Percentiles rank a stretch among this genome's conserved stretches.
These are phyloP conservation scores for Pseudonaja textilis DNA, from an alignment of 2,113 vertebrate species.

Conservation along the genomic window DNA sequence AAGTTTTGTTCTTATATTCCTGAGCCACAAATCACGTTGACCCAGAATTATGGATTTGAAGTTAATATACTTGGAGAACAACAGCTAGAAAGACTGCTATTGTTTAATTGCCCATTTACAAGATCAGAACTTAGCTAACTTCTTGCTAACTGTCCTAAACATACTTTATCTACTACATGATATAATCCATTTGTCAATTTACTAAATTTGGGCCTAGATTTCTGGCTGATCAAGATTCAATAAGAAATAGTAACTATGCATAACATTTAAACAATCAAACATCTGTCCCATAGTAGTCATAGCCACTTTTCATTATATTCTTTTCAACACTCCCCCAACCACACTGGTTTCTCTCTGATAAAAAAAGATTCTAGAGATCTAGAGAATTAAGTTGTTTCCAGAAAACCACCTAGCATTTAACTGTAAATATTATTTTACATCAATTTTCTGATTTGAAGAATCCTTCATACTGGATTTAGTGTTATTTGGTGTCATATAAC, in stretches of 20 bases:
- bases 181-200: background rate
- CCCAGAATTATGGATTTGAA: background rate
- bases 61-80: background rate
- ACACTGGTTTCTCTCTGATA: background rate
- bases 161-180: background rate
- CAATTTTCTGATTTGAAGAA: background rate
- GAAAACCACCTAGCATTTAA: background rate
- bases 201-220: background rate
- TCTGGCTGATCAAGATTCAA: background rate
- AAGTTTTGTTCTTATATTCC: background rate
- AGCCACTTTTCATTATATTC: background rate
- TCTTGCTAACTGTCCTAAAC: background rate
- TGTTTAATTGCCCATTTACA: background rate
- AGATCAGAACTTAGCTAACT: background rate
- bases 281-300: background rate
- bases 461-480: background rate
- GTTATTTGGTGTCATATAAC: background rate
- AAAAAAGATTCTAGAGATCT: background rate
- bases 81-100: background rate
- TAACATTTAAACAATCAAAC: background rate
- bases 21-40: background rate
- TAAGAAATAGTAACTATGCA: background rate
- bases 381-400: background rate
- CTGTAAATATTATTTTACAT: background rate
- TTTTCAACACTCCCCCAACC: background rate